A percentile compares a stretch with the other conserved stretches of the same genome.
Conservation (phyloP, 2,888 invertebrate species). For the Rhamnusium bicolor region DNA sequence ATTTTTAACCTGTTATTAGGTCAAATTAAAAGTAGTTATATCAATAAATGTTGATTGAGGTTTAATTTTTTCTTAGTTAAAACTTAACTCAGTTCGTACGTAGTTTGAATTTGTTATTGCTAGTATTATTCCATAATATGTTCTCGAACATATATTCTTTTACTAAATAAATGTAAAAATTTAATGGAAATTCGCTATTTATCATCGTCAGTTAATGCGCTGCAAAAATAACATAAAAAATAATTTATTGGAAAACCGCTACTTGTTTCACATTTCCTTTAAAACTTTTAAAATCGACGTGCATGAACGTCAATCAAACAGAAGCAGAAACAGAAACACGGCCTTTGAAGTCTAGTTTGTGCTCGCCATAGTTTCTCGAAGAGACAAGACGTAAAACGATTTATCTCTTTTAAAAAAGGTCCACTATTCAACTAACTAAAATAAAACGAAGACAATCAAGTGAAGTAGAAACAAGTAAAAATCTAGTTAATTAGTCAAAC, state of each 20-base stretch:
- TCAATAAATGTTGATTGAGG: too few relatives aligned
- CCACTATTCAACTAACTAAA: neutral
- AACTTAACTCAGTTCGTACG: too few relatives aligned
- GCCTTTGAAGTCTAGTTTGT: slow-evolving; percentile 20
- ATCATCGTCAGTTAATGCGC: too few relatives aligned
- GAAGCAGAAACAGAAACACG: neutral
- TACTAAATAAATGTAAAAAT: too few relatives aligned
- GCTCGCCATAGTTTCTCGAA: neutral
- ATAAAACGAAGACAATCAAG: neutral
- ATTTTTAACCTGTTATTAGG: too few relatives aligned
- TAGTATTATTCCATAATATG: too few relatives aligned
- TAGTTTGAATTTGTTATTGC: too few relatives aligned
- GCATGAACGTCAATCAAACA: slow-evolving; percentile 18
- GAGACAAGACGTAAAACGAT: slow-evolving; percentile 12
- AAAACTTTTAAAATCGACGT: slow-evolving; percentile 12
- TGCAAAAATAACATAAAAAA: neutral
- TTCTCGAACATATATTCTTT: too few relatives aligned
- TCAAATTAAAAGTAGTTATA: too few relatives aligned
- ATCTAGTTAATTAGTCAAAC: neutral
- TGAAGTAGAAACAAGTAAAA: neutral
- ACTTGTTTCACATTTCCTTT: neutral
- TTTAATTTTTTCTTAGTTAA: too few relatives aligned
- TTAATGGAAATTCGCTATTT: too few relatives aligned
- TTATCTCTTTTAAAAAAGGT: slow-evolving; percentile 17
- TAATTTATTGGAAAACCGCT: neutral